These are phyloP conservation scores for Acestrorhynchus altus DNA, from an alignment of 2,797 vertebrate genomes.

Conservation along the genomic window DNA sequence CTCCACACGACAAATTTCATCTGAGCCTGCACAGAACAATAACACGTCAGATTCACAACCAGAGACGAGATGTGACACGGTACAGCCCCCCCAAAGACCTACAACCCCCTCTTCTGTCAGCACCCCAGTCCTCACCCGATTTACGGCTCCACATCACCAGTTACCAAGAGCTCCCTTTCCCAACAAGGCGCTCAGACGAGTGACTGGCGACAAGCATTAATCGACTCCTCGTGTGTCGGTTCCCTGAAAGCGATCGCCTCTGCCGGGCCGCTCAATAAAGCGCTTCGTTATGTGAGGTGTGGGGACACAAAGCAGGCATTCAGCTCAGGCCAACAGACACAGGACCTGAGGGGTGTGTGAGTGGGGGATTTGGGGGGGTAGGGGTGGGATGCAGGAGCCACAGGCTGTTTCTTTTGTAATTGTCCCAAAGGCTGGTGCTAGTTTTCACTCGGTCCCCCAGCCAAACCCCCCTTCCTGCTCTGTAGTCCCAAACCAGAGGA, in stretches of 20 bases:
- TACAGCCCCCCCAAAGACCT: slow-evolving; percentile 10
- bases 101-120: slow-evolving; percentile 12
- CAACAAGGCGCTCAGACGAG: slow-evolving; percentile 45
- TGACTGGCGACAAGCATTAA: slow-evolving; percentile 35
- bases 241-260: slow-evolving; percentile 59
- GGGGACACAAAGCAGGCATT: slow-evolving; percentile 76
- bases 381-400: slow-evolving; percentile 44
- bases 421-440: slow-evolving; percentile 71
- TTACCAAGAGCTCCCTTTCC: neutral
- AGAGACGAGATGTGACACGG: slow-evolving; percentile 42
- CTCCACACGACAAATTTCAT: neutral
- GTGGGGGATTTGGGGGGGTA: neutral
- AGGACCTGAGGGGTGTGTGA: slow-evolving; percentile 54
- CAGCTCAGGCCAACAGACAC: slow-evolving; percentile 73
- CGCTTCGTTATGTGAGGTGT: slow-evolving; percentile 75
- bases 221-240: slow-evolving; percentile 55
- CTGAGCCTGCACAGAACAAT: slow-evolving; percentile 36
- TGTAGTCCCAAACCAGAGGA: slow-evolving; percentile 52
- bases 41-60: slow-evolving; percentile 27
- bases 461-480: slow-evolving; percentile 49
- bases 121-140: slow-evolving; percentile 8
- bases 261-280: slow-evolving; percentile 66
- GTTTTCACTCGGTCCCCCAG: slow-evolving; percentile 69
- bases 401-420: slow-evolving; percentile 77
- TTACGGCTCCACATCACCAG: slow-evolving; percentile 30